Evolutionary conservation across 2,888 invertebrate species (phyloP), one percentile per base, ranked within the genome.

Genomic region (Drosophila incognita): DNA sequence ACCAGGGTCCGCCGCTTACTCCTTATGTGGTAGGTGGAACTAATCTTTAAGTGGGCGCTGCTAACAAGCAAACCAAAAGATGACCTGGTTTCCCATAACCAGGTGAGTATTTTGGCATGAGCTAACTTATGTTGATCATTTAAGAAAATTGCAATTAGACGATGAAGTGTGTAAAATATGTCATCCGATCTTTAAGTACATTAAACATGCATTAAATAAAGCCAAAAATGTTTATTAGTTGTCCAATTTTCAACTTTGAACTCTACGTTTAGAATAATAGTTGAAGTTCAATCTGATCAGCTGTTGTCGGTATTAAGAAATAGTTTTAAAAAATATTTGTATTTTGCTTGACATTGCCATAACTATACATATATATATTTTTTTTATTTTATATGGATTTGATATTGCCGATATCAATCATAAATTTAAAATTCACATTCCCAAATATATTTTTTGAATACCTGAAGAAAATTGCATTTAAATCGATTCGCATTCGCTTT

Each of bases 41-140:
- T 66, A 92, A 92, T 92, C 74, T 58, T 76, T 90, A 92, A 92
- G 78, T 87, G 83, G 84, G 69, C 81, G 75, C 76, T 74, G 84
- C 82, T 84, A 92, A 92, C 87, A 64, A 87, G 81, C 70, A 13
- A 29, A 11, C 27, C 35, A 18, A 31, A 48, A 35, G 54, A 46
- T 52, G 58, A 60, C 69, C 51, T 46, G 54, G 15, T 29, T 36
- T 29, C 8, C 38, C 31, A 53, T 46, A 35, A 35, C 49, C 69
- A 74, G 69, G 56, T 79, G 53, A 75, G 21, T 77, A 73, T 85
- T 74, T 71, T 24, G 24, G 24, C 24, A 24, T 24, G 24, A 24
- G 24, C 24, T 24, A 24, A 24, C 3, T 27, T 27, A 79, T 71
- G 61, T 27, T 15, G 27, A 24, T 57, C 13, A 21, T 4, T 24